Percentiles rank a stretch among this genome's conserved stretches.
These are phyloP conservation scores for Verasper variegatus DNA, from an alignment of 2,113 vertebrate species.

Conservation along the genomic window DNA sequence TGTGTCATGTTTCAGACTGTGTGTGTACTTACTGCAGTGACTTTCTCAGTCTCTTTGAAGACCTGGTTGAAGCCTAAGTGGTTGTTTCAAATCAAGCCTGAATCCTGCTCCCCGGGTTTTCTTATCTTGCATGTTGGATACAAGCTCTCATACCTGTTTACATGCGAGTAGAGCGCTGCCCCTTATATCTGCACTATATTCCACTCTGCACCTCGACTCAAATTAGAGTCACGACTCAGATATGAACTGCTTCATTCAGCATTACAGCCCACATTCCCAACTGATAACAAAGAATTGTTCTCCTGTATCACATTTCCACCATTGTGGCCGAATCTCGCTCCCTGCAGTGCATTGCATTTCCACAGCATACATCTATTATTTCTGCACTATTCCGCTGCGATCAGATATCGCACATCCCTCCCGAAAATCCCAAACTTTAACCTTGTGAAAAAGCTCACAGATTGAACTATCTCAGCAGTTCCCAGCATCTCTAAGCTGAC, in stretches of 20 bases:
- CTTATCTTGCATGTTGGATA: constrained; percentile 43
- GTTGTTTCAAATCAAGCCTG: background rate
- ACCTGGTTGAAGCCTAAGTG: constrained; percentile 47
- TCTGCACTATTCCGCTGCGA: constrained; percentile 49
- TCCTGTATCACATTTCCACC: constrained; percentile 61
- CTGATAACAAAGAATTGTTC: constrained; percentile 62
- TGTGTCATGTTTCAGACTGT: background rate
- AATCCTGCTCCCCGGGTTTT: background rate
- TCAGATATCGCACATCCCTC: constrained; percentile 64
- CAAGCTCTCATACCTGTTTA: constrained; percentile 39
- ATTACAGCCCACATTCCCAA: constrained; percentile 41
- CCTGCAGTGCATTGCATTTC: constrained; percentile 65
- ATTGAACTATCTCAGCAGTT: constrained; percentile 77
- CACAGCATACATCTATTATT: constrained; percentile 66
- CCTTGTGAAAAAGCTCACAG: constrained; percentile 63
- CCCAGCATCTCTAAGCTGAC: constrained; percentile 67
- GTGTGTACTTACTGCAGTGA: too few relatives aligned
- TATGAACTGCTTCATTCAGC: constrained; percentile 59
- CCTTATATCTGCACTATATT: constrained; percentile 19
- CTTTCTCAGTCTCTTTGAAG: constrained; percentile 15
- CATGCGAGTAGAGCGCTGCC: constrained; percentile 23
- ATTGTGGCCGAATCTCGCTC: constrained; percentile 61
- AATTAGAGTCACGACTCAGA: constrained; percentile 61
- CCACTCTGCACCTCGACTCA: constrained; percentile 25
- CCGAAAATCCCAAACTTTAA: constrained; percentile 68